Evolutionary conservation across 2,113 vertebrate species (phyloP), one percentile per base, ranked within the genome.

Genomic region (Mastomys coucha): DNA sequence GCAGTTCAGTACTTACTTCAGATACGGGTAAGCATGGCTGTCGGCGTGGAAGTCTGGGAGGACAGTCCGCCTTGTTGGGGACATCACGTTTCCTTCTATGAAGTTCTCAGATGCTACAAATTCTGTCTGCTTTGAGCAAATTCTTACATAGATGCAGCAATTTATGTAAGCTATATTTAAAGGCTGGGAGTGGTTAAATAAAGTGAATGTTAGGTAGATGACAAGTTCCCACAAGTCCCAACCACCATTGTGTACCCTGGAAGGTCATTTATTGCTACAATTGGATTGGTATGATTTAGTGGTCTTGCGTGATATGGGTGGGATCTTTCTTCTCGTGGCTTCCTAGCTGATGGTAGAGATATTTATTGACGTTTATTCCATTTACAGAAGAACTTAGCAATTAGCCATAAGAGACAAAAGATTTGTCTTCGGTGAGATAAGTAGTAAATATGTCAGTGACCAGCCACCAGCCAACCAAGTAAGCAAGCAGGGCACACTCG

Each of bases 1-100:
- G 17, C 98, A 99, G 33, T 99, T 99, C 96, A 98, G 91, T 49
- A 98, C 99, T 69, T 99, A 98, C 98, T 99, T 99, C 97, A 98
- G 99, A 94, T 99, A 99, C 0, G 99, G 99, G 99, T 99, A 95
- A 99, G 99, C 98, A 60, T 65, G 31, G 12, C 31, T 19, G 0
- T 4, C 13, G 73, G 2, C 19, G 76, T 39, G 2, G 49, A 60
- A 90, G 86, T 5, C 20, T 33, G 36, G 26, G 39, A 78, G 42
- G 65, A 36, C 51, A 14, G 39, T 84, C 33, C 4, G 28, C 36
- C 16, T 53, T 77, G 67, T 22, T 87, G 53, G n/a, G 20, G 4
- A 1, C 42, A n/a, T 49, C 60, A 84, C 8, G 36, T 90, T 86
- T 65, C 45, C 88, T 81, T 49, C 33, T 53, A 58, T 20, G 10